Evolutionary conservation across 2,888 invertebrate genomes (phyloP).

Genomic region (Apamea epomidion): DNA sequence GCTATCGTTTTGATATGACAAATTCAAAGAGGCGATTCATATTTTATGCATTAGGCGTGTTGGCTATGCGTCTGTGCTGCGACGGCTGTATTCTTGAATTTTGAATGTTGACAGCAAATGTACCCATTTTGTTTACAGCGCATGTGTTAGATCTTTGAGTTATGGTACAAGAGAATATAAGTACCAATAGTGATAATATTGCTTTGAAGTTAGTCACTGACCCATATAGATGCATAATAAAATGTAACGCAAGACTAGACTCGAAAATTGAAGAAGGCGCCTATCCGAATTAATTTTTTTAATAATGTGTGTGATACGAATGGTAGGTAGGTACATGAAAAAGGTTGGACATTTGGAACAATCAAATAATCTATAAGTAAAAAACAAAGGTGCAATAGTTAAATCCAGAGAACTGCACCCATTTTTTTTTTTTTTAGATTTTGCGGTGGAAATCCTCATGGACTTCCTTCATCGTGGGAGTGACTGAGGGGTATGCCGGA

Average conservation of each 20-base stretch:
- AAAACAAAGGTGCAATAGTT: conserved; percentile 21
- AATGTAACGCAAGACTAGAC: background rate
- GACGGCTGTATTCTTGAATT: conserved; percentile 67
- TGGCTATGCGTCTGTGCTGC: conserved; percentile 73
- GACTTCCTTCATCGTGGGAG: too few relatives aligned
- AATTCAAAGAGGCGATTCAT: conserved; percentile 86
- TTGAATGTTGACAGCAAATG: conserved; percentile 52
- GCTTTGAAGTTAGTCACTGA: conserved; percentile 31
- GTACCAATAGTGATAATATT: background rate
- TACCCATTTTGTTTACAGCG: conserved; percentile 45
- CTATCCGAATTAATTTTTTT: background rate
- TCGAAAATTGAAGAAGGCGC: background rate
- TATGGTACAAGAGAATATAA: conserved; percentile 1
- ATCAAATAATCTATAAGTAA: background rate
- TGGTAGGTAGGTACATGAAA: background rate
- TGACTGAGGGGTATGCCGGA: too few relatives aligned
- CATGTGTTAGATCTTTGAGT: conserved; percentile 34
- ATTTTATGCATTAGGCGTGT: conserved; percentile 86
- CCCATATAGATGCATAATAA: background rate
- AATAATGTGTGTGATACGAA: background rate
- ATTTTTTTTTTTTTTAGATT: too few relatives aligned
- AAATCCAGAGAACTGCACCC: conserved; percentile 41
- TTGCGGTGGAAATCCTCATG: too few relatives aligned
- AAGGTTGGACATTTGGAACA: background rate
- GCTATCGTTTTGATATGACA: conserved; percentile 84